Conservation (phyloP, 2,888 invertebrate species). For the Stictocephala bisonia region DNA sequence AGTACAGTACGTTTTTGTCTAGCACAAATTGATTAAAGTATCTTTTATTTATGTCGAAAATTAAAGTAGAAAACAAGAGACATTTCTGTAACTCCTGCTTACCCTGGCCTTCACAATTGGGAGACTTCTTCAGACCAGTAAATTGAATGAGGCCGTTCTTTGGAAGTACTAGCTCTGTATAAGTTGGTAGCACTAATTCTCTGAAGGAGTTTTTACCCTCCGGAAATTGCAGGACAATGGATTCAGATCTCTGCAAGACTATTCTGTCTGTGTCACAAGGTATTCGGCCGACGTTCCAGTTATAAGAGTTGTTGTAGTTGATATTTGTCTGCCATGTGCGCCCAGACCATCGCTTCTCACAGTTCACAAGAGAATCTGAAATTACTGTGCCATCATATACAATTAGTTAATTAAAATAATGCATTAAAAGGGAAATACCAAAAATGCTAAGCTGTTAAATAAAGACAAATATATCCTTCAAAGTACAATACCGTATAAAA, state of each 20-base stretch:
- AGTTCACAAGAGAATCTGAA: too few relatives aligned
- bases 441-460: too few relatives aligned
- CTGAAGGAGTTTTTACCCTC: conserved; percentile 24
- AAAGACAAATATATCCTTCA: too few relatives aligned
- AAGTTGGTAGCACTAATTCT: conserved; percentile 38
- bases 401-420: too few relatives aligned
- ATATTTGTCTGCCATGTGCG: conserved; percentile 52
- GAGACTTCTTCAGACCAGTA: conserved; percentile 19
- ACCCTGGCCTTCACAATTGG: conserved; percentile 51
- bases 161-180: conserved; percentile 47
- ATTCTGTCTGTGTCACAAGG: conserved; percentile 53
- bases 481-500: too few relatives aligned
- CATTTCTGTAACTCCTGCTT: too few relatives aligned
- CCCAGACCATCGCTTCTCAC: neutral
- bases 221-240: conserved; percentile 48
- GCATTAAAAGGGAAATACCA: too few relatives aligned
- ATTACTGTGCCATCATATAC: too few relatives aligned
- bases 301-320: conserved; percentile 50
- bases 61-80: too few relatives aligned
- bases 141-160: conserved; percentile 39
- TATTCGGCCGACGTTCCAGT: conserved; percentile 51
- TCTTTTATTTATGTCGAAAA: too few relatives aligned
- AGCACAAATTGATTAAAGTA: too few relatives aligned
- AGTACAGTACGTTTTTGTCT: too few relatives aligned
- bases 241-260: conserved; percentile 49